A percentile compares a stretch with the other conserved stretches of the same genome.
Evolutionary conservation across 2,113 vertebrate genomes (phyloP).

Genomic region (Brachypodius melanocephalos): DNA sequence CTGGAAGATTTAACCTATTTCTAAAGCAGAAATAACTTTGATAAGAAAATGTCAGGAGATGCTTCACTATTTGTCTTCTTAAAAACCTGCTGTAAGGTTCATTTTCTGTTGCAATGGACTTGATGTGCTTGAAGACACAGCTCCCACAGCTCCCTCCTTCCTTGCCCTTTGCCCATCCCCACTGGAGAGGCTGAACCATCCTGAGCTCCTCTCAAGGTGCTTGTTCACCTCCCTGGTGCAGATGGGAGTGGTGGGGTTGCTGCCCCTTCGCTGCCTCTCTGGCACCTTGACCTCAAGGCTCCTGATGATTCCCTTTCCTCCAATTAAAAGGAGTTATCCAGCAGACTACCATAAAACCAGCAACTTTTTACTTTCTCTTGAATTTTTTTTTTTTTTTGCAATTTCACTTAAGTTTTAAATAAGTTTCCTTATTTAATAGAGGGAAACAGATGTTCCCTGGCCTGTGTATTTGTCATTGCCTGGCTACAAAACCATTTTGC

Average conservation of each 20-base stretch:
- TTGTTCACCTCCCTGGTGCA: neutral
- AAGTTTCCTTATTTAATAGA: neutral
- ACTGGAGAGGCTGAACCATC: neutral
- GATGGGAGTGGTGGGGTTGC: neutral
- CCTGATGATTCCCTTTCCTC: neutral
- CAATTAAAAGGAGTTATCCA: accelerated
- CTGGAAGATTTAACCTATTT: neutral
- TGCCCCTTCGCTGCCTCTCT: neutral
- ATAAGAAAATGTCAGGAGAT: neutral
- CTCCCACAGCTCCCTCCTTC: accelerated
- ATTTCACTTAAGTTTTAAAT: neutral
- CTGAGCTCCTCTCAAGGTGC: neutral
- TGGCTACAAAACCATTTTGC: neutral
- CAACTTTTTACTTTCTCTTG: neutral
- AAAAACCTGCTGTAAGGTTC: neutral
- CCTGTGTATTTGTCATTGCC: neutral
- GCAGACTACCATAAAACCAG: neutral
- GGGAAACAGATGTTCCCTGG: neutral
- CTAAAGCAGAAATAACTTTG: neutral
- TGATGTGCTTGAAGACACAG: neutral
- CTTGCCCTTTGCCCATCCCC: neutral
- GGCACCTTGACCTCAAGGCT: neutral
- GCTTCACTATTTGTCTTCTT: neutral
- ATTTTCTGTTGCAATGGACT: neutral
- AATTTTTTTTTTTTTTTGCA: neutral